Evolutionary conservation across 2,888 invertebrate genomes (phyloP), one percentile per base, ranked within the genome.

Genomic region (Platerodrilus igneus): DNA sequence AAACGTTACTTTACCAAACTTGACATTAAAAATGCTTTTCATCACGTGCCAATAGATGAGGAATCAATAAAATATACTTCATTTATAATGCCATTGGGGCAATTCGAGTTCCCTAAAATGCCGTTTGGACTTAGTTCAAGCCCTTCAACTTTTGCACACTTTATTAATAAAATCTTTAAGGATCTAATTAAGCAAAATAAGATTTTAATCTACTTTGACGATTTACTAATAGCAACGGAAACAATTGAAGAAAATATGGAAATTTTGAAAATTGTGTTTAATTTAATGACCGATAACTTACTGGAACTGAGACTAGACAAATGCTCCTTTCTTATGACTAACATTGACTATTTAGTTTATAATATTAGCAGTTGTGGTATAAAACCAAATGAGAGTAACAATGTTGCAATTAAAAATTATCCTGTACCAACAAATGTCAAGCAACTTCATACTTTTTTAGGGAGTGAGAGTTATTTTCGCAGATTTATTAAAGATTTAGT

Each of bases 111-210:
- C 23, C 4, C 41, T 3, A 43, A 40, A 11, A 51, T 58, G 51
- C 55, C 57, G 1, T 57, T 57, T 36, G 56, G 58, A 3, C 33
- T 58, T 8, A 36, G 30, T 9, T 53, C 52, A 25, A 42, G 49
- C n/a, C 51, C 55, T 5, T 32, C 50, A 7, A 37, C 44, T 13
- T 59, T 58, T 33, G 16, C 26, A 20, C 17, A 43, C 17, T 48
- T 37, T 34, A 33, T 47, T 5, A 31, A 40, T 13, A 6, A 18
- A 6, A 37, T 42, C 8, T 52, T 51, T 41, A 4, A 28, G 6
- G 32, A 41, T 5, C 28, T 49, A 4, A 19, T 50, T 13, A 16
- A 19, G 8, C 10, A 38, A 11, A 10, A 28, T 7, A 41, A 35
- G 11, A 23, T 47, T 10, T 16, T 27, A 15, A 32, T 45, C 22